Base-by-base conservation (phyloP, 2,797 vertebrate species). In the Dermochelys coriacea region DNA sequence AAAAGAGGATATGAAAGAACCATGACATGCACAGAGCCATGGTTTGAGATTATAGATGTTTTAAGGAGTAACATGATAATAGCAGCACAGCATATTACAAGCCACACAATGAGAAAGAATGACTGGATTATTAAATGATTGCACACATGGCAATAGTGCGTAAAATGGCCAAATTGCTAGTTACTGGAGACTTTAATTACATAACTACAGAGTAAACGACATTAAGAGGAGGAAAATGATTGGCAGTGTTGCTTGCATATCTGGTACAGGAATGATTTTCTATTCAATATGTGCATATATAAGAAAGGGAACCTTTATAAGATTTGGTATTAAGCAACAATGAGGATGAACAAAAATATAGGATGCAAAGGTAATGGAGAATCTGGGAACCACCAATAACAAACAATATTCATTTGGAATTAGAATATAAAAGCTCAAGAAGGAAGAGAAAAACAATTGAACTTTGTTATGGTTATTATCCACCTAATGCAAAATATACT, bases 261-360 rank as follows among this genome's bases (percentile, higher is more conserved):
- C 23, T 23, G 54, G 85, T 71, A 90, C 91, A 91, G 81, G 90
- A 88, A 54, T 84, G 59, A 85, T 95, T 78, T 91, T 89, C 89
- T 88, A 3, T 86, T 74, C 29, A 23, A 50, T 37, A 57, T 68
- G 41, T 10, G 18, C 79, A n/a, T 74, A 80, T 88, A 88, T 47
- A 47, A 27, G 68, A 86, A 77, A 10, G 68, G 29, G 89, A 84
- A 68, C 1, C 45, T 80, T 93, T 51, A 51, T 55, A 90, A 94
- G 59, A 80, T 80, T 52, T 19, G n/a, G 59, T 27, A 84, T 91
- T 91, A 57, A 91, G 77, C 8, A 12, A 64, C 49, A 37, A 11
- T 4, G 86, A 41, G 47, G 89, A 64, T 91, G 95, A 97, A 95
- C 51, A 84, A 96, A 97, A 97, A 97, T 52, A 89, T 89, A 94